phyloP scores from a whole-genome alignment of 2,113 vertebrate species.

The Chascanopsetta lugubris region DNA sequence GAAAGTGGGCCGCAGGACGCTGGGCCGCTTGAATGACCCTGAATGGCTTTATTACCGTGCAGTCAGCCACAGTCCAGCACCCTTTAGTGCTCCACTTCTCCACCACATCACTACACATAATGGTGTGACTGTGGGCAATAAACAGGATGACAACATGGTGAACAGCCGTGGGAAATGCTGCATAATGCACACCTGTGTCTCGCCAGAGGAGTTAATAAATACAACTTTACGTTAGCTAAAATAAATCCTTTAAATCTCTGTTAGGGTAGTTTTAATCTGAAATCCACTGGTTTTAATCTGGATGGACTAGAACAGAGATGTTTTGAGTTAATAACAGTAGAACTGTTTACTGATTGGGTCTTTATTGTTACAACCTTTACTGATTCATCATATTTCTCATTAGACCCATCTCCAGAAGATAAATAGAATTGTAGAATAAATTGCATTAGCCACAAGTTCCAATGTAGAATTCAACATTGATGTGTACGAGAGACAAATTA shows the following conservation, averaged over 20 bases:
- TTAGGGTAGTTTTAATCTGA: not conserved
- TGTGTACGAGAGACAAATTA: no score
- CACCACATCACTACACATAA: constrained; percentile 18
- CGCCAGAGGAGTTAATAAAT: constrained; percentile 1
- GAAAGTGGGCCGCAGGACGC: constrained; percentile 9
- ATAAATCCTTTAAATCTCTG: no score
- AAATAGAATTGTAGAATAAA: no score
- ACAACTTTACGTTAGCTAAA: constrained; percentile 25
- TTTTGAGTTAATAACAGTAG: no score
- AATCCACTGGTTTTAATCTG: not conserved
- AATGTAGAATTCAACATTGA: no score
- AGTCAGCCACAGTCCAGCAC: constrained; percentile 22
- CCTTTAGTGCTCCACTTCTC: constrained; percentile 15
- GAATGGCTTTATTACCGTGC: constrained; percentile 22
- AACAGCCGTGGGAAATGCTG: not conserved
- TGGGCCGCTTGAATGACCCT: constrained; percentile 15
- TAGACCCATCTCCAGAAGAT: no score
- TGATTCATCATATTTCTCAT: no score
- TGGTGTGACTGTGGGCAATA: constrained; percentile 25
- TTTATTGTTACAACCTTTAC: not conserved
- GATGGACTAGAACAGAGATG: not conserved
- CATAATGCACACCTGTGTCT: constrained; percentile 29
- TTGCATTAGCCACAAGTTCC: no score
- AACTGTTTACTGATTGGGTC: not conserved
- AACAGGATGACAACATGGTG: constrained; percentile 24